A percentile compares a stretch with the other conserved stretches of the same genome.
Conservation (phyloP, 1,140 invertebrate genomes). For the Kradibia gibbosae region DNA sequence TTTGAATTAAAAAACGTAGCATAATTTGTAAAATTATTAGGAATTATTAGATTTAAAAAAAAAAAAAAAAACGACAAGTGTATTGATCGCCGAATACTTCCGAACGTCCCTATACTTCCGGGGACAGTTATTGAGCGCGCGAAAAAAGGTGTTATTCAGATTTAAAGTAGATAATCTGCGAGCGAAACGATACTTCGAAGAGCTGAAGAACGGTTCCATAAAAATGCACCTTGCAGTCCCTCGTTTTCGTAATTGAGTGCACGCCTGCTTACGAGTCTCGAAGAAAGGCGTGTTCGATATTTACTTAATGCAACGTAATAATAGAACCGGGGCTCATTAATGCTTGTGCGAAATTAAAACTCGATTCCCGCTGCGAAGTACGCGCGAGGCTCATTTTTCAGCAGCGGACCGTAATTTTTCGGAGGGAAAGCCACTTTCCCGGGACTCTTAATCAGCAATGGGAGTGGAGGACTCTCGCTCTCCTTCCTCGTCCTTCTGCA, state of each 20-base stretch:
- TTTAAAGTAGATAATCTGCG: background rate
- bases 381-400: slow-evolving; percentile 40
- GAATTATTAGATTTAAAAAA: too few relatives aligned
- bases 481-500: slow-evolving; percentile 13
- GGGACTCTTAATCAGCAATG: slow-evolving; percentile 54
- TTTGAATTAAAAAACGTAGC: too few relatives aligned
- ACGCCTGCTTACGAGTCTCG: background rate
- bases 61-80: too few relatives aligned
- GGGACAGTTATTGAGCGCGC: background rate
- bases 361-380: background rate
- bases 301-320: background rate
- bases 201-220: background rate
- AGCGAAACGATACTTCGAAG: background rate
- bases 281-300: background rate
- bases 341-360: background rate
- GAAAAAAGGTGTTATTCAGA: background rate
- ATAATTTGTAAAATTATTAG: too few relatives aligned
- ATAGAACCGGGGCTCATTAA: background rate
- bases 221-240: background rate
- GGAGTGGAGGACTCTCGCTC: background rate
- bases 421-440: background rate
- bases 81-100: background rate
- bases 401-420: background rate
- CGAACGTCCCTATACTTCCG: background rate
- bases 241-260: background rate